Evolutionary conservation across 2,888 invertebrate genomes (phyloP).

Genomic region (Melieria picta): DNA sequence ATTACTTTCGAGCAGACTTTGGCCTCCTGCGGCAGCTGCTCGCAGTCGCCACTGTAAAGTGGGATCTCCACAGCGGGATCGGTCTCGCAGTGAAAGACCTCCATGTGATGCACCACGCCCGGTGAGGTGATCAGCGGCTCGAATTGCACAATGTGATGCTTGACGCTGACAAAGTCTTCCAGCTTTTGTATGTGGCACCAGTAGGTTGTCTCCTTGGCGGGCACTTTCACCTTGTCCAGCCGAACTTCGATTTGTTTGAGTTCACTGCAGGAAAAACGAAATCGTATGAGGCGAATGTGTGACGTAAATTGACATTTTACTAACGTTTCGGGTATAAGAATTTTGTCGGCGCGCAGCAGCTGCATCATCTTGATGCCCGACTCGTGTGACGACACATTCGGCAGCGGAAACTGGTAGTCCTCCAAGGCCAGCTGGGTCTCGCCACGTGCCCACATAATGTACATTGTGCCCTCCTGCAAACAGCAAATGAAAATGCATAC

Average conservation of each 20-base stretch:
- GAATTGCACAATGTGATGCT: slow-evolving; percentile 88
- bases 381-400: slow-evolving; percentile 66
- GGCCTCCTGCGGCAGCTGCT: slow-evolving; percentile 78
- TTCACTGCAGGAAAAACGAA: slow-evolving; percentile 48
- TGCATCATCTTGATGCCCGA: slow-evolving; percentile 84
- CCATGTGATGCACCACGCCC: slow-evolving; percentile 97
- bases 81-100: slow-evolving; percentile 94
- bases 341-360: slow-evolving; percentile 68
- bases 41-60: slow-evolving; percentile 87
- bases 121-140: slow-evolving; percentile 88
- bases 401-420: slow-evolving; percentile 62
- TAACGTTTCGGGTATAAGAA: slow-evolving; percentile 64
- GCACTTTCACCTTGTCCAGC: slow-evolving; percentile 77
- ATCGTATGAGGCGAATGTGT: neutral
- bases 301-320: neutral
- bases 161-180: slow-evolving; percentile 74
- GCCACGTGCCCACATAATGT: slow-evolving; percentile 86
- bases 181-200: slow-evolving; percentile 93
- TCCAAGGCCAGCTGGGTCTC: slow-evolving; percentile 72
- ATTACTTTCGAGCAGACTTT: slow-evolving; percentile 75
- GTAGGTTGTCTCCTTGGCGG: slow-evolving; percentile 90
- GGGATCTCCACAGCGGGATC: slow-evolving; percentile 75
- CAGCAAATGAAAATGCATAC: slow-evolving; percentile 18
- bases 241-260: slow-evolving; percentile 72
- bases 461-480: slow-evolving; percentile 86